Evolutionary conservation across 2,888 invertebrate species (phyloP), one percentile per base, ranked within the genome.

Genomic region (Chrysodeixis includens): DNA sequence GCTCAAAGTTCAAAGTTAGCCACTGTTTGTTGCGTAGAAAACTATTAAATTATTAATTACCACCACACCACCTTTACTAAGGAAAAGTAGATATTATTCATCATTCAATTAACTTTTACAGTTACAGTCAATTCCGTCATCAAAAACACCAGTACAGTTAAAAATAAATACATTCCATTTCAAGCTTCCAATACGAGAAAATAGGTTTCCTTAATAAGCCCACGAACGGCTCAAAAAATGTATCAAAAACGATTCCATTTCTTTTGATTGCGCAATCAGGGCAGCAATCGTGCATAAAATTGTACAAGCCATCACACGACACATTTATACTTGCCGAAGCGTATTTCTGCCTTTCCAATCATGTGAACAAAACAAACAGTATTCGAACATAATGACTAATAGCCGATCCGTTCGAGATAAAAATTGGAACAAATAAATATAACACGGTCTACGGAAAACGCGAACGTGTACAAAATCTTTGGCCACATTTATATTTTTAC

Each of bases 381-480:
- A 70, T 63, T 55, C 59, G 63, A 62, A 71, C 67, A 65, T 80
- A 71, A 81, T 81, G 76, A 76, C 76, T 79, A 76, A 80, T 76
- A 76, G 74, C 62, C 71, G 59, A 72, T 64, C 35, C 62, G 54
- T 66, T 59, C 22, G 67, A 69, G 64, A 76, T 71, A 76, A 76
- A 78, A 81, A 74, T 66, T 71, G 74, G 62, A 76, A 59, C 73
- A 69, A 76, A 82, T 79, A 81, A 76, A 83, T 78, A 81, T 64
- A 68, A 73, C 66, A 57, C 66, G 63, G 55, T 74, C 74, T 59
- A 75, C 73, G 62, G 58, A 76, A 79, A 81, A 82, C 73, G 62
- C 66, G 70, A 66, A 68, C 59, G 57, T 66, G 40, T 55, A 67
- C 68, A 66, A 70, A 74, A 78, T 74, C 78, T 76, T 82, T 81